Evolutionary conservation across 1,140 invertebrate genomes (phyloP).

Genomic region (Dysdera silvatica): DNA sequence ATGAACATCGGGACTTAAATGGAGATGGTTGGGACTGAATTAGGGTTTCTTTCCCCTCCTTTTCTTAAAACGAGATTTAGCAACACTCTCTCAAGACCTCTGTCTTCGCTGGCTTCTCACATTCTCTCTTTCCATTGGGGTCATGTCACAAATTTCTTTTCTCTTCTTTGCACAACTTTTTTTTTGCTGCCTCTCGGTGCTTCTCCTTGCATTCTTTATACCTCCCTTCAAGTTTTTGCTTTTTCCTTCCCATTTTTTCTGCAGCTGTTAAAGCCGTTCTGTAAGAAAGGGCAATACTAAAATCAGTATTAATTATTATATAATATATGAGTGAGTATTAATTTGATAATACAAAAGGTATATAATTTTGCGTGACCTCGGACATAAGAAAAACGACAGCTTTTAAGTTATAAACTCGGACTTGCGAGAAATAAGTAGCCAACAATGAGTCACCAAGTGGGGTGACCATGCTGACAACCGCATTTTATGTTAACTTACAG

Average conservation of each 20-base stretch:
- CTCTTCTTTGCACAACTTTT: background rate
- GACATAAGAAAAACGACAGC: no score
- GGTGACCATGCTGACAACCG: no score
- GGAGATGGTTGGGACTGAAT: background rate
- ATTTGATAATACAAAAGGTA: no score
- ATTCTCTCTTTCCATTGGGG: background rate
- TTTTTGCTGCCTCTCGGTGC: background rate
- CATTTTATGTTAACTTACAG: no score
- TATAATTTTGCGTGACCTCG: no score
- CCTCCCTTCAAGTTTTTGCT: conserved; percentile 5
- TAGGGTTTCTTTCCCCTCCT: background rate
- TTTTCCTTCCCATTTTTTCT: background rate
- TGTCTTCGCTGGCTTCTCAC: background rate
- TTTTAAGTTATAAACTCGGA: no score
- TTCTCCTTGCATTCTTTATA: conserved; percentile 10
- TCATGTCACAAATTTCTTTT: background rate
- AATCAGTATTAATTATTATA: no score
- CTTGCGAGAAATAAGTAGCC: no score
- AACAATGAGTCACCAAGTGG: no score
- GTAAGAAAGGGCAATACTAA: no score
- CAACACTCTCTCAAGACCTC: background rate
- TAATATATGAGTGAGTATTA: no score
- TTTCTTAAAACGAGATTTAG: conserved; percentile 2
- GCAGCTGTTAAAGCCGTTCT: background rate
- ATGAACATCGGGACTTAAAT: background rate